These are phyloP conservation scores for Drosophila varians DNA, from an alignment of 1,140 invertebrate species.

Conservation along the genomic window DNA sequence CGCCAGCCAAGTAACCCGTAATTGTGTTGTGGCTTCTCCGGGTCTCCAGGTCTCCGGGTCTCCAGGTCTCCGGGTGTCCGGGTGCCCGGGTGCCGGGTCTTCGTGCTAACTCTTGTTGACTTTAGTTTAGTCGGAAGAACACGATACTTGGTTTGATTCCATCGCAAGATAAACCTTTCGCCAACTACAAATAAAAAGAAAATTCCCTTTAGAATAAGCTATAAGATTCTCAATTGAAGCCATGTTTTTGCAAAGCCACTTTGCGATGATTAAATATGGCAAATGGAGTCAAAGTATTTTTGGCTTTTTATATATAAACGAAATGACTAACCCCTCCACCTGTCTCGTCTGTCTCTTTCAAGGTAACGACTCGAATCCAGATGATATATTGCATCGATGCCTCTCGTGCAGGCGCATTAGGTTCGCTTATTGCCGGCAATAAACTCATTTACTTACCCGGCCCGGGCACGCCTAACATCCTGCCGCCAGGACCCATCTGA, in stretches of 20 bases:
- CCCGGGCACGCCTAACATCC: conserved; percentile 7
- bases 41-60: not conserved
- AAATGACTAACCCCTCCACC: conserved; percentile 18
- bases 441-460: conserved; percentile 48
- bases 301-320: conserved; percentile 18
- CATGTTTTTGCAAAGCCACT: not conserved
- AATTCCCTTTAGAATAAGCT: not conserved
- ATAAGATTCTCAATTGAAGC: not conserved
- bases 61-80: not conserved
- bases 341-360: conserved; percentile 34
- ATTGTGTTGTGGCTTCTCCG: conserved; percentile 30
- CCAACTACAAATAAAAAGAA: not conserved
- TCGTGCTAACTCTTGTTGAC: conserved; percentile 36
- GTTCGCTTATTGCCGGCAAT: conserved; percentile 48
- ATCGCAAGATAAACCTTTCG: not conserved
- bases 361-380: conserved; percentile 50
- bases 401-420: conserved; percentile 48
- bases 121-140: conserved; percentile 9
- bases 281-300: conserved; percentile 8
- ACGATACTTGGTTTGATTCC: conserved; percentile 1
- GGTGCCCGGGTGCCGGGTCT: not conserved
- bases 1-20: conserved; percentile 17
- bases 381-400: conserved; percentile 49
- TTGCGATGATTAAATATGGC: conserved; percentile 9
- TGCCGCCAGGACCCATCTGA: conserved; percentile 17